These are phyloP conservation scores for Heliconius cydno DNA, from an alignment of 2,888 invertebrate genomes.

Conservation along the genomic window DNA sequence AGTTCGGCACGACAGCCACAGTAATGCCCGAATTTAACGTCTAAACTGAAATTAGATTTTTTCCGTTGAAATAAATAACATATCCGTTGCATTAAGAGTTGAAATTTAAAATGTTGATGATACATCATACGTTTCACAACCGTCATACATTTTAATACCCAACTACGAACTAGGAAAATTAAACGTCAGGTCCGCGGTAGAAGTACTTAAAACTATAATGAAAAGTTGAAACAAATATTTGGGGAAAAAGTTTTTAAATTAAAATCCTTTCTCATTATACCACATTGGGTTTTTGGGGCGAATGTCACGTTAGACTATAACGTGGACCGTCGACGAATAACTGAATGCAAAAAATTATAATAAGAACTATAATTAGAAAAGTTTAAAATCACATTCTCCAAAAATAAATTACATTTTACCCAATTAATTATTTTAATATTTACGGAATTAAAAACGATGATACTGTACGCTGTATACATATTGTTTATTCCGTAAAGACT, in stretches of 20 bases:
- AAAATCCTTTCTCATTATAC: slow-evolving; percentile 38
- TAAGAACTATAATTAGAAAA: not conserved
- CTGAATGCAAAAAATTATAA: not conserved
- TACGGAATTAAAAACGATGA: not conserved
- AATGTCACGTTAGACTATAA: slow-evolving; percentile 11
- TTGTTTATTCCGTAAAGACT: not conserved
- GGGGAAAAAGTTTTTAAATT: slow-evolving; percentile 42
- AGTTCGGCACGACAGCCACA: too few species aligned
- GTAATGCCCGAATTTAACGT: not conserved
- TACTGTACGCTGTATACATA: too few species aligned
- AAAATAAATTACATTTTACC: not conserved
- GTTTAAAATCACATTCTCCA: not conserved
- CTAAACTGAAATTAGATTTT: not conserved
- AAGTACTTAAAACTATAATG: slow-evolving; percentile 43
- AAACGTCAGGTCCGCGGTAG: slow-evolving; percentile 40
- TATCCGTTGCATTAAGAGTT: not conserved
- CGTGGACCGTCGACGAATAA: not conserved
- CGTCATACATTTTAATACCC: slow-evolving; percentile 37
- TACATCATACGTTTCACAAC: not conserved
- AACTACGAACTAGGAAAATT: slow-evolving; percentile 39
- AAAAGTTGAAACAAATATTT: slow-evolving; percentile 13
- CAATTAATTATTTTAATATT: not conserved
- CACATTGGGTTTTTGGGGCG: not conserved
- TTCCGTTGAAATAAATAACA: not conserved
- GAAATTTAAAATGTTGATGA: not conserved